These are phyloP conservation scores for Rhizomys pruinosus DNA, from an alignment of 2,113 vertebrate genomes.

Conservation along the genomic window DNA sequence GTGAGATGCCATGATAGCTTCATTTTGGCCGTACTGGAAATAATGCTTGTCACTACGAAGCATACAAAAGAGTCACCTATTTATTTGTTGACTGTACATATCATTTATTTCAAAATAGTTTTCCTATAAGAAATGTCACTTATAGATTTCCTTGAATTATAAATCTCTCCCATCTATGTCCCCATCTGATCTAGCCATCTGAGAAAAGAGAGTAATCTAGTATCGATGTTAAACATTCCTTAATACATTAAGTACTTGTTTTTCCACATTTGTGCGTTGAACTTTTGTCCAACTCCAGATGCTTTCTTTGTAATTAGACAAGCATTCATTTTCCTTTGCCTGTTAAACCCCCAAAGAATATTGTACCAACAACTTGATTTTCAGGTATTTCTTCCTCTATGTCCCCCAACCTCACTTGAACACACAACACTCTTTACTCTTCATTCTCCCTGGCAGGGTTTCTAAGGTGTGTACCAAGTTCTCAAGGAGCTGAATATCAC, in stretches of 20 bases:
- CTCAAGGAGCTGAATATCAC: conserved; percentile 78
- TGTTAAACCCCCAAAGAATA: conserved; percentile 27
- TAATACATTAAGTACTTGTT: conserved; percentile 39
- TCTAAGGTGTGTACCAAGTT: conserved; percentile 71
- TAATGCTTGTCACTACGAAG: neutral
- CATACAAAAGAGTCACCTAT: neutral
- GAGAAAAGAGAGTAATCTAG: conserved; percentile 49
- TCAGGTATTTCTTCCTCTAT: neutral
- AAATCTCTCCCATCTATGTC: neutral
- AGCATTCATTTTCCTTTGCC: conserved; percentile 1
- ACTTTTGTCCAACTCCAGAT: neutral
- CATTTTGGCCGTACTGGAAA: neutral
- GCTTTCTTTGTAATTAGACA: neutral
- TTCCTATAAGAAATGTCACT: conserved; percentile 43
- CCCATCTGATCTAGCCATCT: neutral
- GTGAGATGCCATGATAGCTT: neutral
- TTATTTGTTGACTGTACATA: neutral
- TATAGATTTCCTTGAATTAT: conserved; percentile 28
- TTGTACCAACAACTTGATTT: neutral
- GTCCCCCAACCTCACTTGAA: neutral
- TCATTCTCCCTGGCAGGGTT: conserved; percentile 66
- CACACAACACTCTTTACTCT: neutral
- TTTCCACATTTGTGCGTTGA: conserved; percentile 11
- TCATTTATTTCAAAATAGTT: conserved; percentile 15
- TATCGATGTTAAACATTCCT: neutral